Conservation (phyloP, 2,888 invertebrate genomes). For the Seira musarum region DNA sequence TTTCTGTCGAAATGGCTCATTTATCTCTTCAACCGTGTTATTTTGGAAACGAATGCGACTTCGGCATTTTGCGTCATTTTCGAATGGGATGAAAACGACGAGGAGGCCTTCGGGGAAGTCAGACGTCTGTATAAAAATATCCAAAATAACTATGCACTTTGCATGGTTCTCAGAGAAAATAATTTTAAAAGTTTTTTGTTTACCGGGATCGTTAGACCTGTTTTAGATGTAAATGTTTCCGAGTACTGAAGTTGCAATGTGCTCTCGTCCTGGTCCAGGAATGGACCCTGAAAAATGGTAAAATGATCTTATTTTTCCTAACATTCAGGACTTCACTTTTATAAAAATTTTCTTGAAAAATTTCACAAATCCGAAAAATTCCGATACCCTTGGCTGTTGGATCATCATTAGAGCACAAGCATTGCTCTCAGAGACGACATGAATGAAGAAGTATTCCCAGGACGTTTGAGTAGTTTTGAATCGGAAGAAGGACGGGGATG, state of each 20-base stretch:
- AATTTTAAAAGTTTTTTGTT: slow-evolving; percentile 48
- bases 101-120: slow-evolving; percentile 71
- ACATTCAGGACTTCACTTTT: no score
- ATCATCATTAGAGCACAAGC: slow-evolving; percentile 35
- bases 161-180: no score
- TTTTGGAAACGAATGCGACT: slow-evolving; percentile 66
- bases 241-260: slow-evolving; percentile 72
- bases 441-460: slow-evolving; percentile 39
- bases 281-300: no score
- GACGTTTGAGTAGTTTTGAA: neutral
- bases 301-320: no score
- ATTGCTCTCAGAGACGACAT: slow-evolving; percentile 23
- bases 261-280: slow-evolving; percentile 73
- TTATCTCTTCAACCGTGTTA: slow-evolving; percentile 62
- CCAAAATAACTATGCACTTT: no score
- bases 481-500: slow-evolving; percentile 37
- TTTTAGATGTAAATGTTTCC: slow-evolving; percentile 74
- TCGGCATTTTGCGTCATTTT: slow-evolving; percentile 71
- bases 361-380: no score
- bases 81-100: slow-evolving; percentile 73
- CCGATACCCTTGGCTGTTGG: slow-evolving; percentile 32
- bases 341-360: no score
- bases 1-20: slow-evolving; percentile 38
- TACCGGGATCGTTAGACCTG: slow-evolving; percentile 73
- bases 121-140: slow-evolving; percentile 70